Percentiles rank a stretch among this genome's conserved stretches.
phyloP scores from a whole-genome alignment of 2,797 vertebrate species.

The Florisuga fusca region DNA sequence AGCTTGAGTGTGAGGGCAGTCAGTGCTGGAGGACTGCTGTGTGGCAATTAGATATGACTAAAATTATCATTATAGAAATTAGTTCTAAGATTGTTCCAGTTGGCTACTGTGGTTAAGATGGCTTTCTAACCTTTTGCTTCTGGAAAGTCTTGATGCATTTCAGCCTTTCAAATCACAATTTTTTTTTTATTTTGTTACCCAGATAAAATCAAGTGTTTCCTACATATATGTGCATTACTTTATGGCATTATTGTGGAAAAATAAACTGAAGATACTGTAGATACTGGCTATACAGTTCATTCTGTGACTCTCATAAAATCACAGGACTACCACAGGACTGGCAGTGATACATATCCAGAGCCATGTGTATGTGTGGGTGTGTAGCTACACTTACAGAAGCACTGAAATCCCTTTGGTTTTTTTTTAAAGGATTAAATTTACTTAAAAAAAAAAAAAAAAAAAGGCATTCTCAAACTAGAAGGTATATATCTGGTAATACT shows the following conservation, averaged over 20 bases:
- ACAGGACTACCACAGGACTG: not conserved
- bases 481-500: accelerated
- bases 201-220: not conserved
- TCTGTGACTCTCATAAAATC: not conserved
- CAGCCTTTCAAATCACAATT: not conserved
- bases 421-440: not conserved
- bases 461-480: not conserved
- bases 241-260: not conserved
- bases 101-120: not conserved
- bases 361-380: accelerated
- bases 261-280: not conserved
- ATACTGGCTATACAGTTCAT: not conserved
- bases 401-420: accelerated
- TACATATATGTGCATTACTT: not conserved
- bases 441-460: not conserved
- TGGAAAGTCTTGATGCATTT: not conserved
- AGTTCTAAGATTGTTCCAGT: not conserved
- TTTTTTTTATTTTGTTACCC: not conserved
- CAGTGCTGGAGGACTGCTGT: not conserved
- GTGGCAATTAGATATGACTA: not conserved
- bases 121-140: not conserved
- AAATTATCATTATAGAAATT: not conserved
- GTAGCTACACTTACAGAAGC: not conserved
- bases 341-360: not conserved
- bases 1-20: not conserved